Evolutionary conservation across 2,888 invertebrate species (phyloP), one percentile per base, ranked within the genome.

Genomic region (Lomographa bimaculata): DNA sequence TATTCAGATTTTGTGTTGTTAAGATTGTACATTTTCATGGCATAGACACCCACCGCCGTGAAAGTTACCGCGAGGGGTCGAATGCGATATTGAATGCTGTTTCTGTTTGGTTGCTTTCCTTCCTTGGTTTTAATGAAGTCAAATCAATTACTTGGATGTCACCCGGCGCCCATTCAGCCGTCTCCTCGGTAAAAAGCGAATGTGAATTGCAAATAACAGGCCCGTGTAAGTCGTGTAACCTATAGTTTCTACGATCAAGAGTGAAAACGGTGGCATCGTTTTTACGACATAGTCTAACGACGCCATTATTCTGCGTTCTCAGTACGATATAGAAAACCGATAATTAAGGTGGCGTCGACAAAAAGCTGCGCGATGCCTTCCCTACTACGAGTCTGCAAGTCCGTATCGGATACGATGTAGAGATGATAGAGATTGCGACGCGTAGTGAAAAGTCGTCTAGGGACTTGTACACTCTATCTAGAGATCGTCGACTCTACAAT

Each of bases 261-360:
- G 79, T 79, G 81, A 79, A 79, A 79, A 67, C 67, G 42, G 38
- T 48, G 36, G 42, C 55, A 48, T 30, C 18, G 64, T 73, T 76
- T 79, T 72, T 64, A 49, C 64, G 50, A 20, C n/a, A 7, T 20
- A 11, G 6, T 7, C 46, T 62, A 78, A 76, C 70, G 60, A 58
- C 49, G 63, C 76, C 58, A 85, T 86, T 83, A 83, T 86, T 65
- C 62, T 27, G 52, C 51, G 69, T 83, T 85, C 81, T 71, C 83
- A 81, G 69, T 64, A 67, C 62, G 51, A 72, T 74, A 75, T 82
- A 81, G 85, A 84, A 84, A 84, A 80, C 72, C 48, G 63, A 64
- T 72, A 71, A 83, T 82, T 80, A 74, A 59, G 34, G 17, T 12
- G 12, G 2, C 5, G 1, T 2, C 1, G n/a, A 6, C 4, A 29